These are phyloP conservation scores for Adelges cooleyi DNA, from an alignment of 1,140 invertebrate species.

Conservation along the genomic window DNA sequence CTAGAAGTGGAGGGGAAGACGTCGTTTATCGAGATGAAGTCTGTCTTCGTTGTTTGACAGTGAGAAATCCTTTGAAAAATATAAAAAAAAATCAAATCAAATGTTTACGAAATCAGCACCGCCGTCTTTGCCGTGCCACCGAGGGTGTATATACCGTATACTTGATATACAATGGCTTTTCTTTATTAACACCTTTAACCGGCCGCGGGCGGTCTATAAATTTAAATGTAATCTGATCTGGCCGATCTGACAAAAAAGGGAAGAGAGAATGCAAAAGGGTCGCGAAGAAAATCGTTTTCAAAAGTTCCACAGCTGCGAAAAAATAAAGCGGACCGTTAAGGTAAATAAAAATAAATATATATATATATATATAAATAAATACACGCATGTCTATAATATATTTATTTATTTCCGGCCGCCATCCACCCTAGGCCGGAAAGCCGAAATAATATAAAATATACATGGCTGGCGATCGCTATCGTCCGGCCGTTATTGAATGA, in stretches of 20 bases:
- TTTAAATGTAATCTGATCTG: slow-evolving; percentile 28
- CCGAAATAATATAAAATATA: slow-evolving; percentile 8
- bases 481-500: slow-evolving; percentile 15
- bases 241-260: slow-evolving; percentile 7
- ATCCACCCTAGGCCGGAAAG: background rate
- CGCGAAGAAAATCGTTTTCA: slow-evolving; percentile 19
- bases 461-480: background rate
- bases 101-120: background rate
- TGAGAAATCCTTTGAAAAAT: slow-evolving; percentile 17
- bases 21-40: slow-evolving; percentile 1
- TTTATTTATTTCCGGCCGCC: background rate
- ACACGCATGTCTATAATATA: background rate
- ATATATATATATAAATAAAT: too few species aligned
- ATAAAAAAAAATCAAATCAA: background rate
- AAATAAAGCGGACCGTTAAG: slow-evolving; percentile 1
- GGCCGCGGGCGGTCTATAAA: slow-evolving; percentile 26
- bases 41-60: slow-evolving; percentile 1
- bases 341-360: too few species aligned
- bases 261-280: background rate
- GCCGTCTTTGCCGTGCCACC: background rate
- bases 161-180: slow-evolving; percentile 22
- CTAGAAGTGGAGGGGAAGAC: too few species aligned
- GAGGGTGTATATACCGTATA: too few species aligned
- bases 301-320: slow-evolving; percentile 19
- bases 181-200: slow-evolving; percentile 29